Conservation (phyloP, 1,140 invertebrate genomes). For the Brachionus rotundiformis region DNA sequence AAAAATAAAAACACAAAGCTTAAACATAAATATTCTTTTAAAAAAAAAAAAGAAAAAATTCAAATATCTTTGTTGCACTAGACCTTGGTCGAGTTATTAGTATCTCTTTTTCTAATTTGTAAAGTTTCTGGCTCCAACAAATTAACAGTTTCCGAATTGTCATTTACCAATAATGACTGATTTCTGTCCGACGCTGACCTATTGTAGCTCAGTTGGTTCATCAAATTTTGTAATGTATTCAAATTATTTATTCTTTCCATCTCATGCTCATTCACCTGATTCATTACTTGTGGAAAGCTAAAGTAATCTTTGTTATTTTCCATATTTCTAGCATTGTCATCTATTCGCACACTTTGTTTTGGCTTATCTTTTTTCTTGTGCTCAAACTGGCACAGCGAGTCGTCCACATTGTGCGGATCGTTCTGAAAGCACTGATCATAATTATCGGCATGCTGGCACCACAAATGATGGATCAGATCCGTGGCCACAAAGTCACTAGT, state of each 20-base stretch:
- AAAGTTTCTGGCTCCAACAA: neutral
- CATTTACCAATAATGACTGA: constrained; percentile 19
- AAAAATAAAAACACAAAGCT: too few relatives aligned
- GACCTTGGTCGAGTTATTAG: constrained; percentile 11
- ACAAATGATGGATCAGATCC: constrained; percentile 56
- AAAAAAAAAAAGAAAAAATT: too few relatives aligned
- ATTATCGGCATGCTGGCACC: constrained; percentile 50
- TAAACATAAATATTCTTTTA: too few relatives aligned
- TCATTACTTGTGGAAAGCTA: constrained; percentile 6
- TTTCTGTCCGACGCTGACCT: neutral
- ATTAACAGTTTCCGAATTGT: neutral
- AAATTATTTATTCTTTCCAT: neutral
- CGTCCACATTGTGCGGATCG: constrained; percentile 17
- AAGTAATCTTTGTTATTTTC: constrained; percentile 17
- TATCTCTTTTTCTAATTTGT: constrained; percentile 36
- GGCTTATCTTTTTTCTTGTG: constrained; percentile 39
- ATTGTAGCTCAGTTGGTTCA: neutral
- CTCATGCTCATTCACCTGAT: neutral
- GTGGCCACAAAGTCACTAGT: constrained; percentile 67
- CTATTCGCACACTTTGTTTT: neutral
- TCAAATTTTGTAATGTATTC: neutral
- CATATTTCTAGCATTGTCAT: neutral
- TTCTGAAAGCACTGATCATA: constrained; percentile 38
- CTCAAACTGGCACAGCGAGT: constrained; percentile 3
- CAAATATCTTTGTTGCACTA: too few relatives aligned